Conservation (phyloP, 2,113 vertebrate species). For the Phaethon lepturus region DNA sequence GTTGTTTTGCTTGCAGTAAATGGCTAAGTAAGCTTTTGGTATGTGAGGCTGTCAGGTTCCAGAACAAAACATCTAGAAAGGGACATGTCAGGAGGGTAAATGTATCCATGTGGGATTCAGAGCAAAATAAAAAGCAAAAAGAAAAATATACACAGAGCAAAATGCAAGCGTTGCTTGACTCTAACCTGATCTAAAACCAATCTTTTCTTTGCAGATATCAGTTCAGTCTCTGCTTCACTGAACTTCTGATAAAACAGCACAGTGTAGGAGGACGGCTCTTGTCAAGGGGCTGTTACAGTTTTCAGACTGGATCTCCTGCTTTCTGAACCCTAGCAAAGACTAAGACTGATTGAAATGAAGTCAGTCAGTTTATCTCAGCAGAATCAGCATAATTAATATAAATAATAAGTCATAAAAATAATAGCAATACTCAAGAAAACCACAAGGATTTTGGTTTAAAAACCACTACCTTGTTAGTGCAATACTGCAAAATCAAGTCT, state of each 20-base stretch:
- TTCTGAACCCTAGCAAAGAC: not conserved
- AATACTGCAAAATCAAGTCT: not conserved
- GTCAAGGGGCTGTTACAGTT: not conserved
- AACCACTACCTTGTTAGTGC: rapidly evolving
- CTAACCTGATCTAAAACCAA: not conserved
- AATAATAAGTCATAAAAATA: not conserved
- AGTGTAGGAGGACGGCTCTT: not conserved
- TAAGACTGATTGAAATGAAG: not conserved
- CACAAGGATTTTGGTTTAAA: not conserved
- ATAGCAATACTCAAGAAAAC: not conserved
- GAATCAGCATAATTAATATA: not conserved
- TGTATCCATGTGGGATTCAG: not conserved
- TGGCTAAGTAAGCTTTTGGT: not conserved
- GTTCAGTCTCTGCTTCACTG: not conserved
- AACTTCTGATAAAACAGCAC: not conserved
- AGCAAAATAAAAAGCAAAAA: not conserved
- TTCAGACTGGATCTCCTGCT: not conserved
- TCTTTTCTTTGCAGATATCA: not conserved
- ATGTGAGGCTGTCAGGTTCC: not conserved
- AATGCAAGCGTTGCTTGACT: not conserved
- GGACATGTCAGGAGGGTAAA: not conserved
- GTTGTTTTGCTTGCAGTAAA: not conserved
- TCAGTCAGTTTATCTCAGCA: not conserved
- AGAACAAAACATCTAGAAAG: not conserved
- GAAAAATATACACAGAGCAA: not conserved